Evolutionary conservation across 1,140 invertebrate genomes (phyloP).

Genomic region (Dendroctonus ponderosae): DNA sequence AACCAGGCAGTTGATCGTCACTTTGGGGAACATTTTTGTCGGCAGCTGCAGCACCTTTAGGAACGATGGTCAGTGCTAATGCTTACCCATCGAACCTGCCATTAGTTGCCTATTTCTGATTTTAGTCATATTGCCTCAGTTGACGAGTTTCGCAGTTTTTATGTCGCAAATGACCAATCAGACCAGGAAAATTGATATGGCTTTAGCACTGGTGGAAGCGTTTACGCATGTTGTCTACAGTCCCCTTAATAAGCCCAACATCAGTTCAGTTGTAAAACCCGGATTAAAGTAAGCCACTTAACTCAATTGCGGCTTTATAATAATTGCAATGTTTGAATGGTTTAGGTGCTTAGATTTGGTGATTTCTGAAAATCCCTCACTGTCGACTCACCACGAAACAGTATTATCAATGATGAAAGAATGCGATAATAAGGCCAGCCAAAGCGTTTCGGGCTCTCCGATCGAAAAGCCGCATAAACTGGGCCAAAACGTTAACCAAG

Average conservation of each 20-base stretch:
- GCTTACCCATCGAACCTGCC: neutral
- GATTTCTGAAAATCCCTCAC: conserved; percentile 51
- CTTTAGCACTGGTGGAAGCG: conserved; percentile 63
- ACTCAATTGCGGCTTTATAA: too few species aligned
- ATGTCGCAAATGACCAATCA: conserved; percentile 58
- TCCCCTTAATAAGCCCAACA: conserved; percentile 53
- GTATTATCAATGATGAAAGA: conserved; percentile 56
- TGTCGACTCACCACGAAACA: conserved; percentile 55
- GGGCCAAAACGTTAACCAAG: conserved; percentile 55
- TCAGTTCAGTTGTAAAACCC: conserved; percentile 53
- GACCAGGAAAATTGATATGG: conserved; percentile 59
- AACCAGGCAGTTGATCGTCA: conserved; percentile 54
- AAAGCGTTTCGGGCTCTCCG: conserved; percentile 10
- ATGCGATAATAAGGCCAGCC: conserved; percentile 53
- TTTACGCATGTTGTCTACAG: conserved; percentile 68
- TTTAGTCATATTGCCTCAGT: conserved; percentile 64
- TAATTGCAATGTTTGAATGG: neutral
- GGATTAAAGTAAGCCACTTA: conserved; percentile 52
- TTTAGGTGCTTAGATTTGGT: conserved; percentile 54
- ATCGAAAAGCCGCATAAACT: conserved; percentile 23
- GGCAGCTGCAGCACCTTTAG: conserved; percentile 56
- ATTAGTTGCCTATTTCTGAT: conserved; percentile 32
- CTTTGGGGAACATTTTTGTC: conserved; percentile 55
- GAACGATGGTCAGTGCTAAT: conserved; percentile 55
- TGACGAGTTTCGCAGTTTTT: conserved; percentile 59